These are phyloP conservation scores for Paragorgia papillata DNA, from an alignment of 92 coral and sea anemone species.

Conservation along the genomic window DNA sequence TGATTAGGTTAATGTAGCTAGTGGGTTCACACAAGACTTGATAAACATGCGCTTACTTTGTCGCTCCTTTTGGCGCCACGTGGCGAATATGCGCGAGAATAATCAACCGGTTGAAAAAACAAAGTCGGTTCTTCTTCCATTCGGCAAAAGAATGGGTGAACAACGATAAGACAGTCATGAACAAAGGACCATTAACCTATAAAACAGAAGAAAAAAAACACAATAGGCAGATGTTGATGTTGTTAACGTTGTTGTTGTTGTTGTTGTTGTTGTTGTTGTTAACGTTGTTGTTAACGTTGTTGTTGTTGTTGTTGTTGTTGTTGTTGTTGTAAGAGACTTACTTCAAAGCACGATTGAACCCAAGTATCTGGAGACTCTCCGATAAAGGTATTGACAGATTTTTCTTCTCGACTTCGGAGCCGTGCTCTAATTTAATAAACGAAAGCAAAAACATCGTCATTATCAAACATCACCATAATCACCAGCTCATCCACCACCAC, in stretches of 20 bases:
- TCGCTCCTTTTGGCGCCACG: slow-evolving; percentile 67
- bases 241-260: too few species aligned
- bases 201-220: neutral
- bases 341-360: slow-evolving; percentile 87
- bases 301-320: too few species aligned
- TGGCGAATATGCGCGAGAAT: slow-evolving; percentile 86
- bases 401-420: slow-evolving; percentile 89
- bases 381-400: slow-evolving; percentile 79
- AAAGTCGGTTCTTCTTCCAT: slow-evolving; percentile 77
- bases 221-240: neutral
- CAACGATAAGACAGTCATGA: slow-evolving; percentile 78
- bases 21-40: too few species aligned
- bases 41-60: slow-evolving; percentile 60
- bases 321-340: slow-evolving; percentile 10
- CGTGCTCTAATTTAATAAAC: slow-evolving; percentile 70
- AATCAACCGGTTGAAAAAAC: slow-evolving; percentile 78
- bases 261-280: too few species aligned
- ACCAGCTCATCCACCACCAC: too few species aligned
- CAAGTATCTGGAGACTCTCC: slow-evolving; percentile 83
- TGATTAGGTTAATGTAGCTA: too few species aligned
- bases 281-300: neutral
- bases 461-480: neutral
- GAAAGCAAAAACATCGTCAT: too few species aligned
- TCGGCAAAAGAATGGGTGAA: slow-evolving; percentile 89
- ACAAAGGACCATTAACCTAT: slow-evolving; percentile 88